These are phyloP conservation scores for Rhinoraja longicauda DNA, from an alignment of 2,797 vertebrate species.

Conservation along the genomic window DNA sequence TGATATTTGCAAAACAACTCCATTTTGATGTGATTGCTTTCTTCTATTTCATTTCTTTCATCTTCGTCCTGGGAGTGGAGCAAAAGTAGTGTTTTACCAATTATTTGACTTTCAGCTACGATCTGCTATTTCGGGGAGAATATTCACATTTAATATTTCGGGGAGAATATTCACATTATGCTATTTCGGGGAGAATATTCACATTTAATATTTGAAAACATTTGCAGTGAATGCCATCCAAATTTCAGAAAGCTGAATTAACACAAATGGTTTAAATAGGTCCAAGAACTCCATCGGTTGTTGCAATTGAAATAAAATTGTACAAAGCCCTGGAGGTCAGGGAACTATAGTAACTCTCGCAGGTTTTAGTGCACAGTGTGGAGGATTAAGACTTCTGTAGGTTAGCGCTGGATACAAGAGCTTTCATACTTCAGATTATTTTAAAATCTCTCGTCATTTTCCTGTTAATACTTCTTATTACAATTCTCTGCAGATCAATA, in stretches of 20 bases:
- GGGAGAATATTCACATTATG: not conserved
- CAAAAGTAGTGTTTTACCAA: not conserved
- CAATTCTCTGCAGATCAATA: not conserved
- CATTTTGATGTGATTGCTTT: constrained; percentile 8
- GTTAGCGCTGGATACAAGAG: not conserved
- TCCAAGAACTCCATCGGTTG: not conserved
- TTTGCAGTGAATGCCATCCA: not conserved
- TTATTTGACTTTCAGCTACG: constrained; percentile 16
- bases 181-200: too few relatives aligned
- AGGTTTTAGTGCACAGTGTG: not conserved
- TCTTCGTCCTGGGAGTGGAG: not conserved
- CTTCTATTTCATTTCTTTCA: not conserved
- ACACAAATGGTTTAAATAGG: not conserved
- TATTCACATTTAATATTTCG: not conserved
- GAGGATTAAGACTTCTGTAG: not conserved
- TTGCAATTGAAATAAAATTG: not conserved
- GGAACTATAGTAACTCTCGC: not conserved
- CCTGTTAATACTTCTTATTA: not conserved
- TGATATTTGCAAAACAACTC: not conserved
- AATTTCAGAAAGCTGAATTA: constrained; percentile 4
- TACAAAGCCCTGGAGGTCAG: not conserved
- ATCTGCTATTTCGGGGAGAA: not conserved
- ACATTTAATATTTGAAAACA: constrained; percentile 1
- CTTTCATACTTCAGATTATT: not conserved
- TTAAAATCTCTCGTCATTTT: not conserved